These are phyloP conservation scores for Mesoclemmys tuberculata DNA, from an alignment of 2,113 vertebrate species.

Conservation along the genomic window DNA sequence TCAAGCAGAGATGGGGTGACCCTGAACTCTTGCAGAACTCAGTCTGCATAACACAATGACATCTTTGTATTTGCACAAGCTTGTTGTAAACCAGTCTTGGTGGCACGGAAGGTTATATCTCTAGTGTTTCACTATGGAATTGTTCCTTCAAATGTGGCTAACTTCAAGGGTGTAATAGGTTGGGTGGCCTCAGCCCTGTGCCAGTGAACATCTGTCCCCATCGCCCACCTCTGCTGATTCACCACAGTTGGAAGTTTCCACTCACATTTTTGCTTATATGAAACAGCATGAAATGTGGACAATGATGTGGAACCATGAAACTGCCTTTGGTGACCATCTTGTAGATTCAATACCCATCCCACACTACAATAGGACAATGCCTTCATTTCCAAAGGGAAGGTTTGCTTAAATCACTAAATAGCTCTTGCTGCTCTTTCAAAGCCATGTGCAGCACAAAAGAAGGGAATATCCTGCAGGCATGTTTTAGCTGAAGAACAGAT, in stretches of 20 bases:
- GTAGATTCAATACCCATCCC: not conserved
- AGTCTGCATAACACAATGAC: not conserved
- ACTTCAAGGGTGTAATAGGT: not conserved
- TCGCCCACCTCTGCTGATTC: not conserved
- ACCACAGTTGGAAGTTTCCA: not conserved
- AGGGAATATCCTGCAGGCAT: not conserved
- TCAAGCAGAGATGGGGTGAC: not conserved
- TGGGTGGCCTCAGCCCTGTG: not conserved
- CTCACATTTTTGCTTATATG: not conserved
- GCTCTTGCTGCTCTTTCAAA: not conserved
- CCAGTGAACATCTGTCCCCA: not conserved
- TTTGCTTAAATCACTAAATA: not conserved
- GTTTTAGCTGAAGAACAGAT: not conserved
- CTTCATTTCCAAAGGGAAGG: not conserved
- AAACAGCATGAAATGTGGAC: not conserved
- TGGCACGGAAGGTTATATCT: not conserved
- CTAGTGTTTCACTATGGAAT: not conserved
- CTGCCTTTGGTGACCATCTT: not conserved
- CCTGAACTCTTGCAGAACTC: not conserved
- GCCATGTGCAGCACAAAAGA: not conserved
- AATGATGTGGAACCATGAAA: not conserved
- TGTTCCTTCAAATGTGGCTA: not conserved
- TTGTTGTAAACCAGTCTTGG: not conserved
- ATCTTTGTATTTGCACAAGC: not conserved
- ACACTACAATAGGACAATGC: not conserved